A percentile compares a stretch with the other conserved stretches of the same genome.
These are phyloP conservation scores for Otocyon megalotis DNA, from an alignment of 2,113 vertebrate genomes.

Conservation along the genomic window DNA sequence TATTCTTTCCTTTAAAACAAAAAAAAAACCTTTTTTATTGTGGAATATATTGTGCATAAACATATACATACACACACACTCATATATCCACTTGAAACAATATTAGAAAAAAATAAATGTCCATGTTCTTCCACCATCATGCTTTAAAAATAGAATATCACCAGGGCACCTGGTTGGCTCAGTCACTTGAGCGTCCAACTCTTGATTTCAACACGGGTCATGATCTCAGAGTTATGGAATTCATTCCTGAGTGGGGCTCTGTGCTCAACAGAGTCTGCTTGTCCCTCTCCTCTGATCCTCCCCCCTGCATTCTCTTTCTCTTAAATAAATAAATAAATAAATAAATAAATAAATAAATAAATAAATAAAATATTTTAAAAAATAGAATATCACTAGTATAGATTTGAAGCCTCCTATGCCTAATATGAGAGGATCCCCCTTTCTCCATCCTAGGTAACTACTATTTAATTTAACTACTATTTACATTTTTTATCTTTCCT, in stretches of 20 bases:
- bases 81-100: not conserved
- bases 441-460: not conserved
- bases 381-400: not conserved
- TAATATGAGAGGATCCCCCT: not conserved
- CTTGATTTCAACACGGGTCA: not conserved
- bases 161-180: not conserved
- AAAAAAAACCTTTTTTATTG: not conserved
- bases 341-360: too few relatives aligned
- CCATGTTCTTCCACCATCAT: not conserved
- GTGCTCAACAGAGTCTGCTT: not conserved
- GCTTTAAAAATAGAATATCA: conserved; percentile 2
- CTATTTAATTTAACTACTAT: not conserved
- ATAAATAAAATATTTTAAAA: not conserved
- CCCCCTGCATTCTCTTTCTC: not conserved
- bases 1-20: not conserved
- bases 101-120: not conserved
- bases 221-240: not conserved
- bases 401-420: not conserved
- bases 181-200: not conserved
- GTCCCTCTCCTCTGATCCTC: not conserved
- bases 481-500: not conserved
- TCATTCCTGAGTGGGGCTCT: not conserved
- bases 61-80: not conserved
- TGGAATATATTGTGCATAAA: not conserved
- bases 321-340: not conserved